Percentiles rank a stretch among this genome's conserved stretches.
Conservation (phyloP, 2,888 invertebrate genomes). For the Cristatella mucedo region DNA sequence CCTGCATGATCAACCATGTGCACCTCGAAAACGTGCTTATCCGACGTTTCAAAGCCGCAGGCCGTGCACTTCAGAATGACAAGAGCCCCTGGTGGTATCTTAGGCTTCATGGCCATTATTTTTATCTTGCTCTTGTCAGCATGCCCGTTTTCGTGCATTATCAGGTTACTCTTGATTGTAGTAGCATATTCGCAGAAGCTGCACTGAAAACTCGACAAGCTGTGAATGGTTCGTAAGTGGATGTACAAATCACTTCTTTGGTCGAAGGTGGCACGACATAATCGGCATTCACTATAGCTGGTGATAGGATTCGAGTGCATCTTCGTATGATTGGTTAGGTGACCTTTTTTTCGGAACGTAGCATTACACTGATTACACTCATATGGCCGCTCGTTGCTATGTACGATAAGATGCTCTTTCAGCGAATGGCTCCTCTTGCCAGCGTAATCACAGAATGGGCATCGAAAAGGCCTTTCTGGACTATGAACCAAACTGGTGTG, state of each 20-base stretch:
- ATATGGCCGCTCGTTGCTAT: conserved; percentile 28
- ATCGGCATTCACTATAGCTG: conserved; percentile 6
- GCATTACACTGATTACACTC: conserved; percentile 31
- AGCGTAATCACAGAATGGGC: conserved; percentile 35
- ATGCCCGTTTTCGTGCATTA: conserved; percentile 14
- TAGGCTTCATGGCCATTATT: conserved; percentile 9
- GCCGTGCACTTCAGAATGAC: conserved; percentile 29
- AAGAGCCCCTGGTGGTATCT: background rate
- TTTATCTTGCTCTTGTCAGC: too few relatives aligned
- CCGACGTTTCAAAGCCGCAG: conserved; percentile 27
- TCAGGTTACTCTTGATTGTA: conserved; percentile 11
- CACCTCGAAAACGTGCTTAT: conserved; percentile 19
- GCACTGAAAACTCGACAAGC: conserved; percentile 24
- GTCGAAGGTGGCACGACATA: conserved; percentile 10
- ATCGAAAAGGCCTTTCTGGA: conserved; percentile 30
- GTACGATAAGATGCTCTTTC: conserved; percentile 32
- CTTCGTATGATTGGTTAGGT: conserved; percentile 32
- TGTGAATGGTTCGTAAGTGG: conserved; percentile 20
- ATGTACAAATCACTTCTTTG: conserved; percentile 9
- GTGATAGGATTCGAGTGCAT: conserved; percentile 20
- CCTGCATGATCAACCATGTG: conserved; percentile 27
- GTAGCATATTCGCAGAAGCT: conserved; percentile 22
- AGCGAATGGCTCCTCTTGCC: conserved; percentile 33
- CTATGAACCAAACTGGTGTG: conserved; percentile 32
- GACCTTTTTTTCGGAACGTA: conserved; percentile 33